Base-by-base conservation (phyloP, 2,797 vertebrate genomes). In the Hydrophis major region DNA sequence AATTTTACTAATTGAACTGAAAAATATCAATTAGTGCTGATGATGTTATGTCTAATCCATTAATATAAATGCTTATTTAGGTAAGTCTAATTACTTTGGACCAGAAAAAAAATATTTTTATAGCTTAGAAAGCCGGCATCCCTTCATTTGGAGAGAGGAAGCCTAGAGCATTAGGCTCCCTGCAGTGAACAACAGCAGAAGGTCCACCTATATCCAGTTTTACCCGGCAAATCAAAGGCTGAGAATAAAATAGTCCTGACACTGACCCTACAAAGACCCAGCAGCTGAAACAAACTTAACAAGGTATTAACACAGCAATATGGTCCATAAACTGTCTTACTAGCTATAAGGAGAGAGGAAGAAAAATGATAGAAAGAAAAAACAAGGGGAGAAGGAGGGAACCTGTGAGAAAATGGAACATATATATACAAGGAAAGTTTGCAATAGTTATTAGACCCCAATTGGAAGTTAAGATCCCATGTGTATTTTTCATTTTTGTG, bases 201-300 rank as follows among this genome's bases (percentile, higher is more conserved):
- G 94, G 95, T 96, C 92, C 95, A 96, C 97, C 96, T 96, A 95
- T 97, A 96, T 96, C 96, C 90, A 0, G 94, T 94, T 98, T 98
- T 96, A 97, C 96, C 97, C 96, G 93, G 94, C 96, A 97, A 95
- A 96, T 98, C 98, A 98, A 97, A 97, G 94, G 95, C 95, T 97
- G 93, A 96, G 95, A 95, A 96, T 96, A 98, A 98, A 98, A 96
- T 56, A 94, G 96, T 97, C 97, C 97, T 98, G 98, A 98, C 97
- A 98, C 94, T 98, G 98, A 98, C 98, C 97, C 98, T 96, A 53
- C 94, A 25, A 95, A 98, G 98, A 98, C 97, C 97, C 96, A 94
- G 96, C 97, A 97, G 98, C 97, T 97, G 96, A 98, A 98, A 98
- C 94, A 96, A 96, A 96, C 96, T 97, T 98, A 98, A 98, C 97